Percentiles rank a stretch among this genome's conserved stretches.
Conservation (phyloP, 2,888 invertebrate species). For the Mechanitis messenoides region DNA sequence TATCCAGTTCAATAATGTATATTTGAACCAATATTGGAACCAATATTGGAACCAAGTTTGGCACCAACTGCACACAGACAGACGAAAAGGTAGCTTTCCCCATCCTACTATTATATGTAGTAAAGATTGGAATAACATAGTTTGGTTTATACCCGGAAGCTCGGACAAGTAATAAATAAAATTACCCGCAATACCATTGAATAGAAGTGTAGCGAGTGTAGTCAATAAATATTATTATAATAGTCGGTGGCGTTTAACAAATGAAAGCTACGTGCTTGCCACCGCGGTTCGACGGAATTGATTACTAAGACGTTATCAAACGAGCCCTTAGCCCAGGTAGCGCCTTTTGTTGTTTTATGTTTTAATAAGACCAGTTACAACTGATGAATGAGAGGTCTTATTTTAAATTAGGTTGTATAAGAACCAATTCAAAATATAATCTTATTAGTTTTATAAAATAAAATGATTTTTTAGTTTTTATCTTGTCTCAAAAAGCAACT, state of each 20-base stretch:
- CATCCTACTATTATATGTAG: too few species aligned
- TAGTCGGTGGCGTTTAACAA: slow-evolving; percentile 65
- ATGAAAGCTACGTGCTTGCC: slow-evolving; percentile 63
- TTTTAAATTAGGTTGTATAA: slow-evolving; percentile 7
- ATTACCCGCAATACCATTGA: slow-evolving; percentile 9
- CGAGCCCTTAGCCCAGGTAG: slow-evolving; percentile 12
- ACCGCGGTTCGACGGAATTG: slow-evolving; percentile 39
- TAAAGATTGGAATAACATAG: too few species aligned
- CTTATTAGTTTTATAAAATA: not conserved
- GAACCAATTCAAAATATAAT: not conserved
- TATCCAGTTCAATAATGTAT: too few species aligned
- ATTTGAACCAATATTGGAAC: too few species aligned
- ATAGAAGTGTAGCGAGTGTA: slow-evolving; percentile 41
- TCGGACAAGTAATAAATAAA: slow-evolving; percentile 10
- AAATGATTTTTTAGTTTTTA: too few species aligned
- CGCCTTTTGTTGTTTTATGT: slow-evolving; percentile 17
- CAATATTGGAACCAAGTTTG: too few species aligned
- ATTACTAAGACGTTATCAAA: slow-evolving; percentile 23
- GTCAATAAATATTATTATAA: slow-evolving; percentile 60
- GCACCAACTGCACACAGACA: too few species aligned
- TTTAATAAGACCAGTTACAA: slow-evolving; percentile 13
- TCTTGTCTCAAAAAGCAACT: too few species aligned
- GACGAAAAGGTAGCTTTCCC: too few species aligned
- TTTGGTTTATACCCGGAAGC: slow-evolving; percentile 2
- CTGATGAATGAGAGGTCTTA: slow-evolving; percentile 1